phyloP scores from a whole-genome alignment of 2,888 invertebrate species.

The Melinaea marsaeus region DNA sequence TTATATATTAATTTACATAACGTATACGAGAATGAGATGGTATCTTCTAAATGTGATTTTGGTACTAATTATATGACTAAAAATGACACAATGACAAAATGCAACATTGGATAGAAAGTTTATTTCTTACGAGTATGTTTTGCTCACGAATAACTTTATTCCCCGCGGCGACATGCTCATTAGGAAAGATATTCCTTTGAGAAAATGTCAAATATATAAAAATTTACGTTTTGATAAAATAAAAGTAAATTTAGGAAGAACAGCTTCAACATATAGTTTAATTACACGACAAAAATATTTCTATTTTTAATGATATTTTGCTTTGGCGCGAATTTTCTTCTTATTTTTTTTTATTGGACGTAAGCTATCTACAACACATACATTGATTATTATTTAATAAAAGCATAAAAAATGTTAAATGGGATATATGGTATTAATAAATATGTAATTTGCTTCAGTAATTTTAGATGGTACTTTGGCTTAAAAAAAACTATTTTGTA shows the following conservation, averaged over 20 bases:
- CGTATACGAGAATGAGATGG: too few relatives aligned
- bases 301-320: too few relatives aligned
- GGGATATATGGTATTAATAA: too few relatives aligned
- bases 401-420: too few relatives aligned
- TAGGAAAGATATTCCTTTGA: constrained; percentile 50
- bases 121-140: constrained; percentile 49
- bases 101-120: constrained; percentile 53
- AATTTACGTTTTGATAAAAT: constrained; percentile 31
- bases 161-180: constrained; percentile 61
- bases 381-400: too few relatives aligned
- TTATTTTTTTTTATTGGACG: too few relatives aligned
- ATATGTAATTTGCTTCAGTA: too few relatives aligned
- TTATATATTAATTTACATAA: too few relatives aligned
- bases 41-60: constrained; percentile 20
- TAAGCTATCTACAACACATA: too few relatives aligned
- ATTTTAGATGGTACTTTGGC: not conserved
- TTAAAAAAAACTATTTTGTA: not conserved
- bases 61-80: constrained; percentile 45
- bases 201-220: constrained; percentile 41
- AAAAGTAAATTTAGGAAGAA: constrained; percentile 10
- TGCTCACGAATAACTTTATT: constrained; percentile 64
- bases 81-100: constrained; percentile 63
- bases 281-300: too few relatives aligned
- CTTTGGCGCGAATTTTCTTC: too few relatives aligned
- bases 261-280: not conserved